A percentile compares a stretch with the other conserved stretches of the same genome.
phyloP scores from a whole-genome alignment of 2,888 invertebrate species.

The Pterobdella sp. region DNA sequence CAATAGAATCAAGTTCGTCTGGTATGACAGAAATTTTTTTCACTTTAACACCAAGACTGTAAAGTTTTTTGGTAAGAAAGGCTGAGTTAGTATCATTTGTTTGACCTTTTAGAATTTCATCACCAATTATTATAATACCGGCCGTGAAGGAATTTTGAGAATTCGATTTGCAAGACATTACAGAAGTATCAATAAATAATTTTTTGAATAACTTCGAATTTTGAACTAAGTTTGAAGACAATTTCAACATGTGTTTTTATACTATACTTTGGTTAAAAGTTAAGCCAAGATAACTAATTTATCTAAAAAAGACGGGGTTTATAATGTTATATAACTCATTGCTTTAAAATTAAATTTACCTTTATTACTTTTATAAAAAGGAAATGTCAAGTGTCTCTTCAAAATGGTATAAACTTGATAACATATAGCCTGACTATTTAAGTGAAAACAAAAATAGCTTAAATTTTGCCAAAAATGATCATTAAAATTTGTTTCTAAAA shows the following conservation, averaged over 20 bases:
- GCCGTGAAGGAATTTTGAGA: constrained; percentile 12
- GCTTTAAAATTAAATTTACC: no score
- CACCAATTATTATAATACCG: constrained; percentile 61
- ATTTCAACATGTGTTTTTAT: constrained; percentile 4
- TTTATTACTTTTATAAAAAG: no score
- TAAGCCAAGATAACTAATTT: no score
- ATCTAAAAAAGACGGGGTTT: no score
- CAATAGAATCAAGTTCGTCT: constrained; percentile 61
- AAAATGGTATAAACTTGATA: no score
- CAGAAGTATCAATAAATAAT: not conserved
- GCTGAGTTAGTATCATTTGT: constrained; percentile 64
- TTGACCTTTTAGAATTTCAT: constrained; percentile 68
- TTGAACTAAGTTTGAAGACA: not conserved
- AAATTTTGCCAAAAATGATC: no score
- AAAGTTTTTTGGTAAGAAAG: constrained; percentile 59
- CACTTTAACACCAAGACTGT: constrained; percentile 61
- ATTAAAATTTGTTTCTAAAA: not conserved
- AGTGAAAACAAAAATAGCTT: no score
- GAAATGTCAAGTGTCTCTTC: no score
- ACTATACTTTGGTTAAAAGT: not conserved
- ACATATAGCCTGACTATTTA: no score
- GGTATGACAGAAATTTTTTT: constrained; percentile 61
- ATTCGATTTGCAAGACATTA: not conserved
- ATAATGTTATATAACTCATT: no score
- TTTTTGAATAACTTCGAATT: not conserved